Evolutionary conservation across 2,888 invertebrate genomes (phyloP), one percentile per base, ranked within the genome.

Genomic region (Drosophila siamana): DNA sequence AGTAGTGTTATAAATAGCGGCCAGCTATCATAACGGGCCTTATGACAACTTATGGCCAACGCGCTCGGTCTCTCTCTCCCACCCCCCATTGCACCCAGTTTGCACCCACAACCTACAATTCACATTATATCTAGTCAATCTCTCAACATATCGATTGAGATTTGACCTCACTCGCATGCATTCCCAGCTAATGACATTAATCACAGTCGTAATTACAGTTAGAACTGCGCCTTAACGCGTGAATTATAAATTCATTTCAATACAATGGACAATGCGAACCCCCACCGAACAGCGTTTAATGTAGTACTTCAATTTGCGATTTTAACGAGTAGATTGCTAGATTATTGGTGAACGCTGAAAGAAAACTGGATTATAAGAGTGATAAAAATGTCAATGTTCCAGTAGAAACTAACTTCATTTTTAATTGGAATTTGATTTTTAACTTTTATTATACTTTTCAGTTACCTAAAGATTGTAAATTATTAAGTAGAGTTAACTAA

Each of bases 181-280:
- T 40, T 30, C 4, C 11, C n/a, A 54, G 11, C 54, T 36, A 70
- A 60, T 60, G 59, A 33, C 59, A 30, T 51, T 75, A 63, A 59
- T 46, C 28, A 19, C n/a, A 26, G 9, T 36, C 38, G 28, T 55
- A 76, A 60, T 74, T 73, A 73, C 75, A 74, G 72, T 73, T 74
- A 55, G 41, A 73, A 41, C 41, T 40, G 50, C 44, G 33, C 26
- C 36, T 26, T 24, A 50, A 36, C 22, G 13, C 50, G 13, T 50
- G 13, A 15, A 51, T 43, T 54, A 22, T 22, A 41, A 8, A 16
- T 28, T 54, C 41, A 41, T 41, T 41, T 22, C 30, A 30, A 54
- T 43, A 22, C 28, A 52, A 28, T 40, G 16, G 15, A 40, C 8
- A 5, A 22, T 4, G 16, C 26, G 8, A 50, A 22, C 13, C n/a